These are phyloP conservation scores for Saccostrea glomerata DNA, from an alignment of 1,140 invertebrate genomes.

Conservation along the genomic window DNA sequence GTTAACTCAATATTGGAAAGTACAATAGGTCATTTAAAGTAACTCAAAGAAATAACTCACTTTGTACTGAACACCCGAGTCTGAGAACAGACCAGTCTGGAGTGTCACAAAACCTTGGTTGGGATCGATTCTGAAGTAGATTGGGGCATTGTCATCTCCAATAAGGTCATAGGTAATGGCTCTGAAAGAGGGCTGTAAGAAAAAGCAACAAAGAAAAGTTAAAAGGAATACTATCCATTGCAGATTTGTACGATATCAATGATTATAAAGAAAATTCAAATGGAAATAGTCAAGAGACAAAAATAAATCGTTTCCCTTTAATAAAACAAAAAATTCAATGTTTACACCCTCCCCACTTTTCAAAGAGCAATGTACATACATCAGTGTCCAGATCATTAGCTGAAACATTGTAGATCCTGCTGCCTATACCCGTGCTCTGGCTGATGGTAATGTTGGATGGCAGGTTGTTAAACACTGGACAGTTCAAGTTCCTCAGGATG, in stretches of 20 bases:
- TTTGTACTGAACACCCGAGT: constrained; percentile 12
- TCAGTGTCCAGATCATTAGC: constrained; percentile 29
- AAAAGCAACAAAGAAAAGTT: neutral
- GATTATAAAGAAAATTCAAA: too few relatives aligned
- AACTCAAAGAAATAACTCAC: constrained; percentile 1
- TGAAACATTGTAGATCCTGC: constrained; percentile 32
- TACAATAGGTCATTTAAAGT: neutral
- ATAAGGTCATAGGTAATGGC: constrained; percentile 35
- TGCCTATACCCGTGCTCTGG: constrained; percentile 17
- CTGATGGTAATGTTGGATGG: constrained; percentile 38
- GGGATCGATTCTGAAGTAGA: constrained; percentile 41
- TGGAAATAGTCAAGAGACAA: too few relatives aligned
- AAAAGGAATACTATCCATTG: too few relatives aligned
- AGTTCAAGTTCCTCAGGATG: constrained; percentile 40
- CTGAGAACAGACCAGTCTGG: constrained; percentile 28
- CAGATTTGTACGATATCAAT: too few relatives aligned
- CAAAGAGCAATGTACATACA: neutral
- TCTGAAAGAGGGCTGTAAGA: constrained; percentile 39
- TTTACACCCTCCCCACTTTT: neutral
- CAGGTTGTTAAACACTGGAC: constrained; percentile 43
- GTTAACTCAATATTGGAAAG: too few relatives aligned
- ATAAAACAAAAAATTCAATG: neutral
- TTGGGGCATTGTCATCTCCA: constrained; percentile 44
- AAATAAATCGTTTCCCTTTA: too few relatives aligned
- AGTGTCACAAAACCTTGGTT: constrained; percentile 27